These are phyloP conservation scores for Cygnus buccinator DNA, from an alignment of 2,113 vertebrate species.

Conservation along the genomic window DNA sequence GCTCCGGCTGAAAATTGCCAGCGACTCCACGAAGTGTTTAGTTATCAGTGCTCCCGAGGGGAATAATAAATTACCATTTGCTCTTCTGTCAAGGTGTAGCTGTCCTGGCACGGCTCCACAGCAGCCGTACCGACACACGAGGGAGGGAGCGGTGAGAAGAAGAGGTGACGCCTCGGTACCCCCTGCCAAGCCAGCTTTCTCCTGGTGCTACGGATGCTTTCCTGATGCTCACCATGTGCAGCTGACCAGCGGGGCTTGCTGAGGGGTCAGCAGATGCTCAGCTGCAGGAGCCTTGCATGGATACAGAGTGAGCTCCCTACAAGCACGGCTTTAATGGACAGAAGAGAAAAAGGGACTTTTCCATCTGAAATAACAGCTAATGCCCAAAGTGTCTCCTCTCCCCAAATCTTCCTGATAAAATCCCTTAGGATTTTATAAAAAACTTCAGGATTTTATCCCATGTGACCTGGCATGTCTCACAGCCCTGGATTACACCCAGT, in stretches of 20 bases:
- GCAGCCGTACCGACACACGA: neutral
- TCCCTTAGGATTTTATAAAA: neutral
- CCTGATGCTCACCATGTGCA: neutral
- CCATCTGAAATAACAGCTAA: neutral
- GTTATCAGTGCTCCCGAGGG: rapidly evolving
- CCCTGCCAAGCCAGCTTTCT: neutral
- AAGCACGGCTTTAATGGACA: neutral
- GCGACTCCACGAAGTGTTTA: neutral
- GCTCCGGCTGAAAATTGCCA: conserved; percentile 25
- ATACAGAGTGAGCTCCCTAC: neutral
- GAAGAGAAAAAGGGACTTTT: neutral
- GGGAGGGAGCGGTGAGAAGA: rapidly evolving
- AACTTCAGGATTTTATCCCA: neutral
- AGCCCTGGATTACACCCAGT: neutral
- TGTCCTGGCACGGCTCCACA: neutral
- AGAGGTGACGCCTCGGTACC: neutral
- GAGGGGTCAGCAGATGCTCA: neutral
- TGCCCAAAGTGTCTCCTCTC: neutral
- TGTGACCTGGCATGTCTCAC: neutral
- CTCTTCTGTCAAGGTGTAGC: neutral
- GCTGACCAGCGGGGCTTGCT: neutral
- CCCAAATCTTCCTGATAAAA: neutral
- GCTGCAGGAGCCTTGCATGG: neutral
- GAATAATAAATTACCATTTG: neutral
- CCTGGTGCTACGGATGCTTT: neutral